Conservation (phyloP, 1,140 invertebrate genomes). For the Caenorhabditis tropicalis region DNA sequence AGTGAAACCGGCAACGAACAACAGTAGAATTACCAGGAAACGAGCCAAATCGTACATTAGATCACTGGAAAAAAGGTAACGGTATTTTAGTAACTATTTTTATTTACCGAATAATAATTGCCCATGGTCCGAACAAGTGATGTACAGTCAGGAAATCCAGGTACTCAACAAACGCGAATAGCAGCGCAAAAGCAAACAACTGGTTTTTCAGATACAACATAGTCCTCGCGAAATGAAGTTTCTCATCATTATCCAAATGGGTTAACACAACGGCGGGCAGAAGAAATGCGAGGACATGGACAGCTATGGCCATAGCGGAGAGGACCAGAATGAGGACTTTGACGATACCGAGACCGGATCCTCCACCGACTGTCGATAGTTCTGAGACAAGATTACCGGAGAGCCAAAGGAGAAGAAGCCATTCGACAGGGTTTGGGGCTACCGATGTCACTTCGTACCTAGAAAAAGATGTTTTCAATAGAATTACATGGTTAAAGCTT, state of each 20-base stretch:
- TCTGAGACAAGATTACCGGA: slow-evolving; percentile 93
- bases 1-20: slow-evolving; percentile 97
- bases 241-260: slow-evolving; percentile 74
- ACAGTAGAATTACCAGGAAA: slow-evolving; percentile 92
- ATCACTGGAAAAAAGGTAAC: slow-evolving; percentile 61
- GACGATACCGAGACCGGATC: slow-evolving; percentile 82
- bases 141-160: slow-evolving; percentile 91
- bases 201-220: slow-evolving; percentile 79
- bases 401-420: slow-evolving; percentile 91
- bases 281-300: slow-evolving; percentile 83
- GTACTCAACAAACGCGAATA: slow-evolving; percentile 94
- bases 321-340: slow-evolving; percentile 86
- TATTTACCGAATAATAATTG: slow-evolving; percentile 76
- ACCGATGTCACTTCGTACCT: slow-evolving; percentile 77
- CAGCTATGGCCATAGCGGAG: slow-evolving; percentile 86
- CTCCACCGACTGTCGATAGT: slow-evolving; percentile 92
- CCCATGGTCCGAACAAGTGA: slow-evolving; percentile 97
- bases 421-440: slow-evolving; percentile 87
- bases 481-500: neutral
- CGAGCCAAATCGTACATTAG: slow-evolving; percentile 82
- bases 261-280: slow-evolving; percentile 73
- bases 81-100: slow-evolving; percentile 15
- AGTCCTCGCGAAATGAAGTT: slow-evolving; percentile 70
- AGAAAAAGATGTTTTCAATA: neutral
- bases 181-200: slow-evolving; percentile 89